A percentile compares a stretch with the other conserved stretches of the same genome.
phyloP scores from a whole-genome alignment of 2,888 invertebrate genomes.

The Pseudococcus jackbeardsleyi region DNA sequence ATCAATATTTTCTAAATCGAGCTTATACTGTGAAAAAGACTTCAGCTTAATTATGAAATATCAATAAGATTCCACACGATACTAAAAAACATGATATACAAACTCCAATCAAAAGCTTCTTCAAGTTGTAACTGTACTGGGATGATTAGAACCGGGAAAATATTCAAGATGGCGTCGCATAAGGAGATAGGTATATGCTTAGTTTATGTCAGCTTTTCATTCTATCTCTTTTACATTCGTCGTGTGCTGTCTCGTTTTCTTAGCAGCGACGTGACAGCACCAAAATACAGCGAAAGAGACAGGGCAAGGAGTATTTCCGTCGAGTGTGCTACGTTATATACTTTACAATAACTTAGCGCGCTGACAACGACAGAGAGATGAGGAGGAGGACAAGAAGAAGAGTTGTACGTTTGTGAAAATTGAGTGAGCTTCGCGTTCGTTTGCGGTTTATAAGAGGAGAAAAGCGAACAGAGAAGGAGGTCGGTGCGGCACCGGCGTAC shows the following conservation, averaged over 20 bases:
- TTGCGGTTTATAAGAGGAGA: constrained; percentile 3
- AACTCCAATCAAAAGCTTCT: too few relatives aligned
- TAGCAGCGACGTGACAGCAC: not conserved
- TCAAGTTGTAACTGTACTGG: not conserved
- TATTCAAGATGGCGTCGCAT: constrained; percentile 19
- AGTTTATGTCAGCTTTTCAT: not conserved
- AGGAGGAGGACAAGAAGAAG: not conserved
- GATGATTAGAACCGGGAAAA: not conserved
- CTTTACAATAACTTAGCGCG: not conserved
- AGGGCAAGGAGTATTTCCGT: not conserved
- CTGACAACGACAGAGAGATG: not conserved
- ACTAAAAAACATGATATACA: too few relatives aligned
- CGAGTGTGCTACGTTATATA: not conserved
- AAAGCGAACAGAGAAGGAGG: not conserved
- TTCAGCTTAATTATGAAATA: too few relatives aligned
- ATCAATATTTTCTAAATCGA: too few relatives aligned
- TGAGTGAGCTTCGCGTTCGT: constrained; percentile 14
- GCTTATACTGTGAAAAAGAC: too few relatives aligned
- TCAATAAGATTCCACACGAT: too few relatives aligned
- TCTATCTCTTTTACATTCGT: not conserved
- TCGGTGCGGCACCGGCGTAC: not conserved
- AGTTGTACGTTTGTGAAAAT: not conserved
- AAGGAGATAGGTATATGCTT: not conserved
- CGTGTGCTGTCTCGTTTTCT: not conserved
- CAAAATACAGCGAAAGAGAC: not conserved